Evolutionary conservation across 2,888 invertebrate species (phyloP).

Genomic region (Celastrina argiolus): DNA sequence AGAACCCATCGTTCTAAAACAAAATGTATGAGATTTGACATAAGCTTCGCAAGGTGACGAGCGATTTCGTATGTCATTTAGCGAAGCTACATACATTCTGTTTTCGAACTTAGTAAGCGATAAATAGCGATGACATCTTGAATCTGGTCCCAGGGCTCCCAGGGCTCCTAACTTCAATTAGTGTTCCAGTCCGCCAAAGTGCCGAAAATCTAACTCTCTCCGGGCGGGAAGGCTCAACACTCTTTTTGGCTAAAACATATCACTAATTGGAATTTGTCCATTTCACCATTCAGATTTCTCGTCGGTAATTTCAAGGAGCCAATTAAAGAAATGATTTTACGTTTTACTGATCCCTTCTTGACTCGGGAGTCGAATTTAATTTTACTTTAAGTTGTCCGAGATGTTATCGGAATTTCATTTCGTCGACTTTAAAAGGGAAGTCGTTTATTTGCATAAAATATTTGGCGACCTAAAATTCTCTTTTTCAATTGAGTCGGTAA

Average conservation of each 20-base stretch:
- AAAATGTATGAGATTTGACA: no score
- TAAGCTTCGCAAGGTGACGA: no score
- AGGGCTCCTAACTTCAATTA: no score
- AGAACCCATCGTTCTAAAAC: no score
- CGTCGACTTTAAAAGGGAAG: background rate
- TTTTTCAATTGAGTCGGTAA: background rate
- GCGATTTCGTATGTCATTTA: no score
- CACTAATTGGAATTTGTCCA: background rate
- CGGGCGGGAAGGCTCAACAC: no score
- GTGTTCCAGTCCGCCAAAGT: no score
- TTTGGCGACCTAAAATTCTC: background rate
- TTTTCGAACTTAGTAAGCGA: no score
- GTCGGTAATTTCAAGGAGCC: conserved; percentile 5
- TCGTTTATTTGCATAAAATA: background rate
- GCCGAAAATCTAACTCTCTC: no score
- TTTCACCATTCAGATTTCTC: background rate
- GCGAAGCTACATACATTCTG: no score
- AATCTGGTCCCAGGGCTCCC: no score
- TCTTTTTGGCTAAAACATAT: background rate
- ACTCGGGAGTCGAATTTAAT: background rate
- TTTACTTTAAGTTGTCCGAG: background rate
- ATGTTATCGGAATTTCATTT: conserved; percentile 8
- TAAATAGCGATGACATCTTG: no score
- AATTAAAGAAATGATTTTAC: background rate
- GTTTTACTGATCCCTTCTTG: background rate